Percentiles rank a stretch among this genome's conserved stretches.
Conservation (phyloP, 2,797 vertebrate genomes). For the Liparis tanakae region DNA sequence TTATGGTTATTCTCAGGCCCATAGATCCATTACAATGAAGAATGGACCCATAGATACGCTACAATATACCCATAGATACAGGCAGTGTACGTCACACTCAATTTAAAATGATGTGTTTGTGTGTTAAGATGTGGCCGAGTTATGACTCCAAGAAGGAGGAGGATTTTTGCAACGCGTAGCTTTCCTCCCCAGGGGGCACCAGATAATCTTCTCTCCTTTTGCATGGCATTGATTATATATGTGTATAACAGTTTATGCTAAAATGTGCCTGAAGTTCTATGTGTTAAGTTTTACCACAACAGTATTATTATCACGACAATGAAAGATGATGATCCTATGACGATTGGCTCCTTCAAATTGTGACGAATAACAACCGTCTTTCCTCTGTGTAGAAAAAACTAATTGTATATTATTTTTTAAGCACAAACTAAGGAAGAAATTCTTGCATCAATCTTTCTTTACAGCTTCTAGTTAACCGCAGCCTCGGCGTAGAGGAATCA, state of each 20-base stretch:
- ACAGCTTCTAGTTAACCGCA: slow-evolving; percentile 26
- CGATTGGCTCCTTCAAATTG: background rate
- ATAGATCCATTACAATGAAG: no score
- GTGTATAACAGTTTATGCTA: background rate
- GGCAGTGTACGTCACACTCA: background rate
- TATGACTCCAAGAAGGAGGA: background rate
- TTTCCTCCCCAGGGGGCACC: background rate
- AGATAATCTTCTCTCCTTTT: background rate
- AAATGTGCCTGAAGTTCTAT: background rate
- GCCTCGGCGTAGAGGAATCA: slow-evolving; percentile 21
- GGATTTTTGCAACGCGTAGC: background rate
- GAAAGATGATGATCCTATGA: background rate
- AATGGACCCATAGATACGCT: no score
- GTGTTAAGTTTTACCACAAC: background rate
- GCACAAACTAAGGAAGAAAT: slow-evolving; percentile 7
- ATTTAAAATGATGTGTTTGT: background rate
- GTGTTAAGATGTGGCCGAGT: background rate
- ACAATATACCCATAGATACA: background rate
- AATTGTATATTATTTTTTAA: slow-evolving; percentile 10
- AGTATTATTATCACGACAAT: background rate
- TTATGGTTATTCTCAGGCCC: no score
- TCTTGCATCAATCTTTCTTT: slow-evolving; percentile 17
- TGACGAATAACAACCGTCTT: background rate
- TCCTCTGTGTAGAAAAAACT: background rate
- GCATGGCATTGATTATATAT: background rate